phyloP scores from a whole-genome alignment of 2,113 vertebrate species.

The Podocnemis expansa region DNA sequence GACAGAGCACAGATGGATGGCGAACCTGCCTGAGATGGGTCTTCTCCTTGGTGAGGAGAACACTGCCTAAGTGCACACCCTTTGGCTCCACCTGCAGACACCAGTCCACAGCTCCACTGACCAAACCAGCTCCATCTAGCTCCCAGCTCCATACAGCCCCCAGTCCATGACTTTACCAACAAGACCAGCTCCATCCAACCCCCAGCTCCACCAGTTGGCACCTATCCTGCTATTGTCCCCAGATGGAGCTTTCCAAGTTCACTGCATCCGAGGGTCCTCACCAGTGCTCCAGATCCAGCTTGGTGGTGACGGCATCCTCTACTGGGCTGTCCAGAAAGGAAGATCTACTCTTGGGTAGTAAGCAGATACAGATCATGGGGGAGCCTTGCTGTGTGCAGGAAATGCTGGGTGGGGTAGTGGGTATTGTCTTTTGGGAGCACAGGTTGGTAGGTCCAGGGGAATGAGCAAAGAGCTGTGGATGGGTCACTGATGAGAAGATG shows the following conservation, averaged over 20 bases:
- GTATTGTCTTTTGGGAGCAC: not conserved
- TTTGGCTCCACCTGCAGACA: fast-evolving
- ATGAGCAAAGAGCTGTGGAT: not conserved
- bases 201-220: not conserved
- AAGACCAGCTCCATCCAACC: not conserved
- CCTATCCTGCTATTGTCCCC: not conserved
- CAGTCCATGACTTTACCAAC: not conserved
- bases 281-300: not conserved
- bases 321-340: not conserved
- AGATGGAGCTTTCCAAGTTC: not conserved
- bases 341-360: not conserved
- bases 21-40: no score
- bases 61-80: not conserved
- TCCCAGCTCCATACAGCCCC: no score
- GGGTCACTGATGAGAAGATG: not conserved
- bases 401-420: not conserved
- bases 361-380: not conserved
- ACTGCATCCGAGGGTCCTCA: not conserved
- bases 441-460: not conserved
- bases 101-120: not conserved
- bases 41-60: not conserved
- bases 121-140: not conserved
- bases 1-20: not conserved
- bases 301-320: no score
- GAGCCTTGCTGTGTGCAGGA: not conserved